Evolutionary conservation across 2,113 vertebrate genomes (phyloP), one percentile per base, ranked within the genome.

Genomic region (Narcine bancroftii): DNA sequence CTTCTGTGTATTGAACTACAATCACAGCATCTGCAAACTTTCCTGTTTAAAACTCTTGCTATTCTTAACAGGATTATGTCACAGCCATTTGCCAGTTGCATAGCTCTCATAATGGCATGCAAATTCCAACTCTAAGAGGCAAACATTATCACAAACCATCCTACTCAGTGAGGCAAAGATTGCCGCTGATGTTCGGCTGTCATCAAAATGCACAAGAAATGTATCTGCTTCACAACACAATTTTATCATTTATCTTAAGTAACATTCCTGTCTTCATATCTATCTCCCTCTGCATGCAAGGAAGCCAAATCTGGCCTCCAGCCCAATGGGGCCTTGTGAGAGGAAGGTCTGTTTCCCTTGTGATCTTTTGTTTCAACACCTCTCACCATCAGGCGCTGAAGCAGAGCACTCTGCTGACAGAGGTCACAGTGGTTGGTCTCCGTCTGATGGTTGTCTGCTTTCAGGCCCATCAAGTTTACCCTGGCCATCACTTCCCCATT

Each of bases 51-150:
- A n/a, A n/a, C n/a, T n/a, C n/a, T n/a, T n/a, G n/a, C n/a, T n/a
- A n/a, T n/a, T 89, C 85, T 26, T 89, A n/a, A 26, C 33, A 39
- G n/a, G 60, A 89, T 87, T 87, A 87, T 65, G 56, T 63, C 85
- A 89, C 63, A 26, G 45, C 81, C 56, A 2, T 89, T 42, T 39
- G 19, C 29, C 36, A 39, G 53, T 19, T 89, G 29, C 36, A 36
- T 39, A 65, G 7, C 36, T 56, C 33, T 81, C 5, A 50, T 33
- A 50, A 83, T 53, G 45, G 10, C 6, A n/a, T 56, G 81, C 0
- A 29, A 47, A 56, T 85, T 56, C 47, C 26, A 33, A 56, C 53
- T n/a, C 47, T 56, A 85, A 29, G 10, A 56, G 79, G 79, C 45
- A 47, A 33, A 56, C 81, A 85, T 56, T 56, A 83, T 85, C 50